Evolutionary conservation across 1,140 invertebrate genomes (phyloP).

Genomic region (Cataglyphis hispanica): DNA sequence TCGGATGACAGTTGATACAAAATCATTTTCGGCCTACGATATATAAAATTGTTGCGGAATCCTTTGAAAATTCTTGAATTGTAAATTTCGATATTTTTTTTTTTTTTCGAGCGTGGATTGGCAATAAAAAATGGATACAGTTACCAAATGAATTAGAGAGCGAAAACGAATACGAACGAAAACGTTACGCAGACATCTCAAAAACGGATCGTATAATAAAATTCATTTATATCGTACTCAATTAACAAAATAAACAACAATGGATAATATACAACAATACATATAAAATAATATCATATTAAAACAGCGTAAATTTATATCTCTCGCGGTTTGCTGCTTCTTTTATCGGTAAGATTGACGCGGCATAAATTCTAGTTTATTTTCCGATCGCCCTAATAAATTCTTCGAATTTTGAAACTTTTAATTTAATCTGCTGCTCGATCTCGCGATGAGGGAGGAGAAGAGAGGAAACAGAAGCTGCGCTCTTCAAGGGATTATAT

Average conservation of each 20-base stretch:
- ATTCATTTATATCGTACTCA: not conserved
- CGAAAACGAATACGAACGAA: no score
- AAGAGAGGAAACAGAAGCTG: not conserved
- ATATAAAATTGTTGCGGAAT: not conserved
- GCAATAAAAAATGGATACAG: slow-evolving; percentile 24
- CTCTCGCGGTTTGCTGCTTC: not conserved
- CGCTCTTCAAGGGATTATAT: slow-evolving; percentile 37
- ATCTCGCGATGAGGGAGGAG: not conserved
- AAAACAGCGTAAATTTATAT: not conserved
- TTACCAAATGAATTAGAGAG: slow-evolving; percentile 10
- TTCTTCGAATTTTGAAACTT: slow-evolving; percentile 27
- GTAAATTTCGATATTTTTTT: not conserved
- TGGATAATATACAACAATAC: not conserved
- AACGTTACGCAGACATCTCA: not conserved
- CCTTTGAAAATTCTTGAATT: not conserved
- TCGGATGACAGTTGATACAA: not conserved
- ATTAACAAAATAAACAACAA: not conserved
- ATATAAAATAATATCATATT: not conserved
- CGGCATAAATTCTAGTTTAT: not conserved
- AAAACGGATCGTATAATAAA: not conserved
- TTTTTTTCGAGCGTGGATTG: not conserved
- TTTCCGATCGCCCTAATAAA: not conserved
- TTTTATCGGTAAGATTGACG: not conserved
- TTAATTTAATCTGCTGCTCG: slow-evolving; percentile 30
- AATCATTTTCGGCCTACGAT: not conserved